Base-by-base conservation (phyloP, 2,888 invertebrate genomes). In the Chloromyia formosa region DNA sequence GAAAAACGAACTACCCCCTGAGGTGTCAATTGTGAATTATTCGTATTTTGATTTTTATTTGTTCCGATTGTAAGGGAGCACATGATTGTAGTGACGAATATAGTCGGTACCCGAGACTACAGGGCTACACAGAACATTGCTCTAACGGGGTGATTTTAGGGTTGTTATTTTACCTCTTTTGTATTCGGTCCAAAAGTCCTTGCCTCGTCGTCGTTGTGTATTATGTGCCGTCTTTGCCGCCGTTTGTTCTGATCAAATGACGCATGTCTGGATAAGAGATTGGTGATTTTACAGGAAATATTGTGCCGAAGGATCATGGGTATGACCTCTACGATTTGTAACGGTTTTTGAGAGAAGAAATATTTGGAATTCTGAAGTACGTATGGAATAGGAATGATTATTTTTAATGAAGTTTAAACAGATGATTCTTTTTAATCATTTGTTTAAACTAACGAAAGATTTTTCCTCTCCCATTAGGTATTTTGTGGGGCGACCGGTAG, bases 11-110 rank as follows among this genome's bases (percentile, higher is more conserved):
- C 73, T 62, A 78, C 76, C 78, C 79, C 79, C 78, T 76, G 75
- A 79, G 78, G 79, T 78, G 78, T 77, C 77, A 77, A 75, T 74
- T 75, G 64, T 77, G 76, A 79, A 77, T 77, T 76, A 77, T 77
- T 76, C 75, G 68, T 74, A 76, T 76, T 74, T 75, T 77, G 76
- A 76, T 75, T 77, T 62, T 73, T 60, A 73, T 61, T 71, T 71
- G 56, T 66, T 16, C 45, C 35, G 27, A 73, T 58, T 20, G 23
- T 42, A 58, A 64, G 64, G 49, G 68, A 73, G 58, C 69, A 27
- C 16, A 42, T 62, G 1, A 12, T 49, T 66, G 66, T 35, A 56
- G 14, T 12, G 12, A 49, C 16, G 49, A n/a, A 49, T 49, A 49
- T 49, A 49, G 49, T 49, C 16, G 27, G 27, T 4, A 2, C 27